Percentiles rank a stretch among this genome's conserved stretches.
Conservation (phyloP, 1,140 invertebrate genomes). For the Trichonephila inaurata region DNA sequence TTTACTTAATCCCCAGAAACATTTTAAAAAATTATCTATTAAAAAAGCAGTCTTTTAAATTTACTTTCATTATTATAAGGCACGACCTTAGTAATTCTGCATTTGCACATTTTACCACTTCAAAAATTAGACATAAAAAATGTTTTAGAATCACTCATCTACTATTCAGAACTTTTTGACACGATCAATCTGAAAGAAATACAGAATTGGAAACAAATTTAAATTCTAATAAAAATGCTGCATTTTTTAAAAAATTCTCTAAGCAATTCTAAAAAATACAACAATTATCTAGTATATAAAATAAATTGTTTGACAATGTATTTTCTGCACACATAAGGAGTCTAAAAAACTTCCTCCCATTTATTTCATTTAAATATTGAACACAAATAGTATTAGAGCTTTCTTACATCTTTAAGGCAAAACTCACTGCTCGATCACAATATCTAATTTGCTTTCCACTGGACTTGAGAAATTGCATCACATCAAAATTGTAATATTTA, state of each 20-base stretch:
- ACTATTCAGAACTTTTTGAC: background rate
- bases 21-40: background rate
- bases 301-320: background rate
- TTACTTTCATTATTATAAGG: background rate
- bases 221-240: background rate
- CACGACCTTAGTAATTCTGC: conserved; percentile 8
- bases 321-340: background rate
- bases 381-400: background rate
- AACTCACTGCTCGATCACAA: background rate
- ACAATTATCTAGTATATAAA: conserved; percentile 17
- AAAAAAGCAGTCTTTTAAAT: background rate
- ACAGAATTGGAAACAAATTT: background rate
- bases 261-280: conserved; percentile 10
- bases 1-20: too few relatives aligned
- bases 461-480: background rate
- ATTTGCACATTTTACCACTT: background rate
- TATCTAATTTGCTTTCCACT: background rate
- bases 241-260: background rate
- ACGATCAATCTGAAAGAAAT: background rate
- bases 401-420: background rate
- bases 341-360: background rate
- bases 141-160: background rate
- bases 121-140: background rate
- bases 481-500: background rate
- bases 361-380: background rate